These are phyloP conservation scores for Capra hircus DNA, from an alignment of 2,113 vertebrate species.

Conservation along the genomic window DNA sequence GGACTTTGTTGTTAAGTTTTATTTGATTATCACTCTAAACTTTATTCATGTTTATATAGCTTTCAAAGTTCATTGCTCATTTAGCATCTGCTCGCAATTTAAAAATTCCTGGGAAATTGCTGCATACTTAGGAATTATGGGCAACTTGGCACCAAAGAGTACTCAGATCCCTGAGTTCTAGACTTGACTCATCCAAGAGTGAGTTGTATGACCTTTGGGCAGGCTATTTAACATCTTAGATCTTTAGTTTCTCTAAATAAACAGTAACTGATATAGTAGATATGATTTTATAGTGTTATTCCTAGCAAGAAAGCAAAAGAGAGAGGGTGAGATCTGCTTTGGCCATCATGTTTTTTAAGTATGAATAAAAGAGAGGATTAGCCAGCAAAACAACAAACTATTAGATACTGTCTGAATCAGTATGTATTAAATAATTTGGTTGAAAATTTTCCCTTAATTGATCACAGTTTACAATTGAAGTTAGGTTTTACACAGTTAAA, in stretches of 20 bases:
- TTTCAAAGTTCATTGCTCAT: slow-evolving; percentile 25
- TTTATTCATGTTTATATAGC: slow-evolving; percentile 15
- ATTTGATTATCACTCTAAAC: slow-evolving; percentile 49
- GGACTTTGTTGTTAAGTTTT: slow-evolving; percentile 19
- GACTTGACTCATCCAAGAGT: neutral
- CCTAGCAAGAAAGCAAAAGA: neutral
- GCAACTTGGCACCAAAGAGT: neutral
- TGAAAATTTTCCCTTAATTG: neutral
- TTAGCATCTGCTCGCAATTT: slow-evolving; percentile 37
- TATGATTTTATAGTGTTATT: neutral
- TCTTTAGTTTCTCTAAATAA: neutral
- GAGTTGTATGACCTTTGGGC: neutral
- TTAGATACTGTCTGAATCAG: neutral
- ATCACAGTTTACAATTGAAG: neutral
- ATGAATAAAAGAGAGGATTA: neutral
- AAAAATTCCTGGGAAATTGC: neutral
- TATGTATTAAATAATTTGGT: neutral
- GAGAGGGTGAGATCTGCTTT: neutral
- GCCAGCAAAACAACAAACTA: neutral
- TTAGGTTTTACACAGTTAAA: neutral
- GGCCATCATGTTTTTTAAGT: neutral
- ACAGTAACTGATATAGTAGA: neutral
- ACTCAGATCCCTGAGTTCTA: neutral
- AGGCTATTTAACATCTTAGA: neutral
- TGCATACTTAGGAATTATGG: neutral